Base-by-base conservation (phyloP, 2,797 vertebrate genomes). In the Hoplostethus atlanticus region DNA sequence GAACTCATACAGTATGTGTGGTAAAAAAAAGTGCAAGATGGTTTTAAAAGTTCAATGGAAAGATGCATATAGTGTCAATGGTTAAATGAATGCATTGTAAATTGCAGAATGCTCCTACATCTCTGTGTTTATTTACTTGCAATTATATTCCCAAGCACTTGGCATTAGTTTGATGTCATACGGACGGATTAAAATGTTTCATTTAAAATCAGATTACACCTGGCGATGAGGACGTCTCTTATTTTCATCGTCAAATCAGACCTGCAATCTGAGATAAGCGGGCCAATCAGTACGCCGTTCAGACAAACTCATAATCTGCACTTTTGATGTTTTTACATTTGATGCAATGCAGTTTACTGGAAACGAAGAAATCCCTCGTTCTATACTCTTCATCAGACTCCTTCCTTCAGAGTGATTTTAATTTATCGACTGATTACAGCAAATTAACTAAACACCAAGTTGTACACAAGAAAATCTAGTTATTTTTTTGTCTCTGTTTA, bases 191-290 rank as follows among this genome's bases (percentile, higher is more conserved):
- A 84, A 89, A 88, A 78, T 75, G 70, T 84, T 61, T 64, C 86
- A 92, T 88, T 80, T 58, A 80, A 89, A 84, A 64, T 76, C 63
- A 86, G 89, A 91, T 93, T 87, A 82, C 58, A 83, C 30, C 2
- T 71, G 55, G 73, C 68, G 79, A 74, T 13, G 21, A 46, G 42
- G 40, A 67, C 46, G 64, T 46, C 64, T 44, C 28, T 53, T 68
- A 21, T 71, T 34, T 47, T 57, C 58, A 66, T 73, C 80, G 54
- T 89, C 85, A 87, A 87, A 91, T 90, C 90, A 90, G 81, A 89
- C 89, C 87, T 92, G 90, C 88, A 85, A 91, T 92, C 87, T 87
- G 64, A 88, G 87, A 90, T 91, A 92, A 91, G 87, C 70, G 83
- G 84, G 76, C 80, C 84, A 91, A 93, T 93, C 90, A 90, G 79